Evolutionary conservation across 1,140 invertebrate genomes (phyloP), one percentile per base, ranked within the genome.

Genomic region (Ceratosolen fusciceps): DNA sequence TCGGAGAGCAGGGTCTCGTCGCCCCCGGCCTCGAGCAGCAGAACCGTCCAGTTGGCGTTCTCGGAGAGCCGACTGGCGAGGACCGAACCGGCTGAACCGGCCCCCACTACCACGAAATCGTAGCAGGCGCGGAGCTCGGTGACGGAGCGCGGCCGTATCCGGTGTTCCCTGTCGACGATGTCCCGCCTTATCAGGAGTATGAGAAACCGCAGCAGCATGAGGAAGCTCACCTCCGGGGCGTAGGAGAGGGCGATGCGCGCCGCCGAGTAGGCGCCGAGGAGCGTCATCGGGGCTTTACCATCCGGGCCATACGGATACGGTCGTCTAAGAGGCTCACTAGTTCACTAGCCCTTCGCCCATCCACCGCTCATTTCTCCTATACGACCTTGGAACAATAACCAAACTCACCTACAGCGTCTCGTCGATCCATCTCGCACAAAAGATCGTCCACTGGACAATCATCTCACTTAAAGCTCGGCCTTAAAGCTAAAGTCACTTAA

Each of bases 1-100:
- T 96, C 95, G 0, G 94, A 93, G 37, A 94, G 87, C 0, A 94
- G 87, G 21, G 93, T 92, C 84, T 98, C 96, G 81, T 96, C 94
- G n/a, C 88, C 91, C 0, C 94, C 93, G 0, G 96, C 96, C 90
- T 98, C 96, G n/a, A 97, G 73, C 12, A 98, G 88, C 1, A 97
- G 87, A 26, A 97, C 92, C 71, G 89, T 93, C 93, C 94, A 95
- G 2, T 93, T 86, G 0, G 91, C 86, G 78, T 93, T 93, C 88
- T 96, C 95, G 16, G 94, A 94, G 1, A 95, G 86, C 49, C 96
- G 90, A 65, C 93, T 94, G 0, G 96, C 96, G 37, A 98, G 62
- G 0, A 96, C 96, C 29, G 94, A 91, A 14, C 96, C 96, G 0
- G 96, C 95, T 0, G 95, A 94, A 9, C 96, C 97, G 9, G 92